Evolutionary conservation across 2,888 invertebrate species (phyloP).

Genomic region (Camptogramma bilineatum): DNA sequence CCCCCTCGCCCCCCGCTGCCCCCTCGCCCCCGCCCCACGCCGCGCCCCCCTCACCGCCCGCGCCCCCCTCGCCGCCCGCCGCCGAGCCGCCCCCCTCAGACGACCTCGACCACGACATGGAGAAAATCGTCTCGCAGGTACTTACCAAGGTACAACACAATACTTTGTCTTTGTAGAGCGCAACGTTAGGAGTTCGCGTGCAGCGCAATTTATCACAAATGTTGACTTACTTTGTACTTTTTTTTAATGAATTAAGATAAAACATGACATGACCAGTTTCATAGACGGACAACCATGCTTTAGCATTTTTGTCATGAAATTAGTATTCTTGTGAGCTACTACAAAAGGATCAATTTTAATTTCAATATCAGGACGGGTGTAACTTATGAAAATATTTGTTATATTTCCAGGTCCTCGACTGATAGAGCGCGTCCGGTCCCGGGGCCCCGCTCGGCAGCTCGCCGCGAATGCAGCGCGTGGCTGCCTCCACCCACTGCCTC

Average conservation of each 20-base stretch:
- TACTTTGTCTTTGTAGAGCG: not conserved
- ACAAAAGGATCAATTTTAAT: too few relatives aligned
- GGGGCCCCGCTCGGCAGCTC: conserved; percentile 11
- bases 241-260: too few relatives aligned
- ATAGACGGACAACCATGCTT: too few relatives aligned
- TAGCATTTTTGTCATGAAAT: too few relatives aligned
- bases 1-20: conserved; percentile 52
- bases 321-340: too few relatives aligned
- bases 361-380: too few relatives aligned
- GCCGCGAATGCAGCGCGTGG: not conserved
- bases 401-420: conserved; percentile 30
- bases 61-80: conserved; percentile 54
- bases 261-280: too few relatives aligned
- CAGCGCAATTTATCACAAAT: not conserved
- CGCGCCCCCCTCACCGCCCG: conserved; percentile 11
- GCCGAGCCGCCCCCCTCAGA: conserved; percentile 36
- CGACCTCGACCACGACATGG: conserved; percentile 90
- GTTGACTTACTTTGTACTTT: not conserved
- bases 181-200: not conserved
- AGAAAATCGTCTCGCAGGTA: conserved; percentile 90
- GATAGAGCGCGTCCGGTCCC: conserved; percentile 3
- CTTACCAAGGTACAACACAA: conserved; percentile 43
- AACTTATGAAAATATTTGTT: not conserved
- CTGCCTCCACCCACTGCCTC: not conserved
- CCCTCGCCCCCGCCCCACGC: conserved; percentile 41